A percentile compares a stretch with the other conserved stretches of the same genome.
Conservation (phyloP, 1,140 invertebrate genomes). For the Apis laboriosa region DNA sequence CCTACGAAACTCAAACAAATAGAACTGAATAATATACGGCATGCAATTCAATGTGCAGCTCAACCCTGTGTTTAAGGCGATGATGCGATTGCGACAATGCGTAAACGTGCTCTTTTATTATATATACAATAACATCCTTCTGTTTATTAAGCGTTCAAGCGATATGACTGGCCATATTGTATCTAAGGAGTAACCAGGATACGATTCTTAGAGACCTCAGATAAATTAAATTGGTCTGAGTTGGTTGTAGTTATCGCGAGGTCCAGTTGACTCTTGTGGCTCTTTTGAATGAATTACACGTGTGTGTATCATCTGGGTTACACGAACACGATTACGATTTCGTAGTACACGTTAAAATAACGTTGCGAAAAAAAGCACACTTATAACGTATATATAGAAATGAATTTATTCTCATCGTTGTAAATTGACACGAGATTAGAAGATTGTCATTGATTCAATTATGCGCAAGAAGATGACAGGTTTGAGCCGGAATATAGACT, state of each 20-base stretch:
- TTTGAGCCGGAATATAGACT: slow-evolving; percentile 76
- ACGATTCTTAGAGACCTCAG: slow-evolving; percentile 46
- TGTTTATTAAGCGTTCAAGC: slow-evolving; percentile 58
- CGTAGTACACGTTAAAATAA: neutral
- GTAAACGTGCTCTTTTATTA: slow-evolving; percentile 45
- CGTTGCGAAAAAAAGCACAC: neutral
- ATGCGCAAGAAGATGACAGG: slow-evolving; percentile 70
- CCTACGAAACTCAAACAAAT: slow-evolving; percentile 46
- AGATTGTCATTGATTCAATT: neutral
- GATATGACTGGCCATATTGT: slow-evolving; percentile 39
- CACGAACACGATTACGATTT: neutral
- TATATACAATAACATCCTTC: slow-evolving; percentile 31
- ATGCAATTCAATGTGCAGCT: slow-evolving; percentile 73
- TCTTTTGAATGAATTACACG: neutral
- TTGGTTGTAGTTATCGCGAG: neutral
- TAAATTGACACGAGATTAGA: neutral
- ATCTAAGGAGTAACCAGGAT: slow-evolving; percentile 58
- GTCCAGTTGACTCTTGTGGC: neutral
- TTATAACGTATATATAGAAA: neutral
- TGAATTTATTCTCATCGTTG: neutral
- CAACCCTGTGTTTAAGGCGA: slow-evolving; percentile 73
- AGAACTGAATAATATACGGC: slow-evolving; percentile 40
- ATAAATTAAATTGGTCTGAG: neutral
- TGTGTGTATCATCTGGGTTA: neutral
- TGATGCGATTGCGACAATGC: slow-evolving; percentile 57